These are phyloP conservation scores for Alosa sapidissima DNA, from an alignment of 2,797 vertebrate species.

Conservation along the genomic window DNA sequence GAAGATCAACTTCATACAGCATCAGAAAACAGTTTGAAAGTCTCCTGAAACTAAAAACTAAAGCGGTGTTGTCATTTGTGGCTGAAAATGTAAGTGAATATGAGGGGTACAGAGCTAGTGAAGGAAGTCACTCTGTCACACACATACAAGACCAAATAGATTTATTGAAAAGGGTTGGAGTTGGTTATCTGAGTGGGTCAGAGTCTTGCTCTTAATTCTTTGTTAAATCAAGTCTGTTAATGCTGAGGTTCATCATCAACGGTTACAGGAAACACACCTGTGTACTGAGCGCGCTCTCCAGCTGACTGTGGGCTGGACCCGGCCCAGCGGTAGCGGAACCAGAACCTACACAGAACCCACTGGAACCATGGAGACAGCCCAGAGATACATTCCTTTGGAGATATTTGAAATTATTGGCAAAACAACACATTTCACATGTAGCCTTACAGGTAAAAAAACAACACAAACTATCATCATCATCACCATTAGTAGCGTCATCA, in stretches of 20 bases:
- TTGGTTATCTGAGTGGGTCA: not conserved
- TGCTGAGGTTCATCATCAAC: not conserved
- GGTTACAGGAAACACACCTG: not conserved
- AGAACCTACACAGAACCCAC: not conserved
- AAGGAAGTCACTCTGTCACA: not conserved
- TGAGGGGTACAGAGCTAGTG: too few species aligned
- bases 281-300: too few species aligned
- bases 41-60: too few species aligned
- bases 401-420: not conserved
- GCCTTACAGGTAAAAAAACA: not conserved
- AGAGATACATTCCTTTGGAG: not conserved
- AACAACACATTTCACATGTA: not conserved
- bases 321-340: not conserved
- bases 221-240: not conserved
- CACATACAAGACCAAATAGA: not conserved
- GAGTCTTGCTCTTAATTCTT: not conserved
- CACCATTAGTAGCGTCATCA: not conserved
- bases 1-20: too few species aligned
- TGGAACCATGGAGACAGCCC: too few species aligned
- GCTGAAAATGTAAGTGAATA: too few species aligned
- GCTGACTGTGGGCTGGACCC: not conserved
- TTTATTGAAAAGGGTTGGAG: conserved; percentile 17
- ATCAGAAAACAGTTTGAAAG: too few species aligned
- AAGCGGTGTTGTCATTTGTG: too few species aligned
- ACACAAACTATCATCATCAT: not conserved